Base-by-base conservation (phyloP, 2,797 vertebrate genomes). In the Phalloptychus januarius region DNA sequence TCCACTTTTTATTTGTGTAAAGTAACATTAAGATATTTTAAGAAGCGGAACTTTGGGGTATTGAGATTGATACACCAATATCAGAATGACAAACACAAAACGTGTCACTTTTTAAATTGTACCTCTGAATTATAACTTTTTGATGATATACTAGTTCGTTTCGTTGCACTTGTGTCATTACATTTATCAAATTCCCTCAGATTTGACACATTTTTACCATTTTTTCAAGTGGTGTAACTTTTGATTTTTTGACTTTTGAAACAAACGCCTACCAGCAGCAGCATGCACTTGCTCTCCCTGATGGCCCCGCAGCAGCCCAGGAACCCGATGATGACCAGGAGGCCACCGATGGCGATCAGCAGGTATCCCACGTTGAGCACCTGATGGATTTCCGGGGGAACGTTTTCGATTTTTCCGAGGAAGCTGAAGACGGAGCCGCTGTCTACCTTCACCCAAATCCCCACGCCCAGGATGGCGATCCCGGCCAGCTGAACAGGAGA, bases 391-490 rank as follows among this genome's bases (percentile, higher is more conserved):
- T 94, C 82, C 0, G 78, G 0, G 0, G 95, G 90, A 0, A 82
- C 89, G 0, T 85, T 33, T 0, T 90, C 70, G 1, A 95, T 86
- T 0, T 89, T 78, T 28, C 90, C 92, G 0, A 97, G 86, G 75
- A 96, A 70, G 15, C 50, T 67, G 42, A 95, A 28, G 81, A 97
- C 74, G n/a, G 96, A 96, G 33, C 91, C 79, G 2, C 93, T 95
- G 87, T 96, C 96, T 83, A 96, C 94, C 82, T 97, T 96, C 76
- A 97, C 94, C 96, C 96, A 97, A 88, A 96, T 94, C 15, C 96
- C 96, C 1, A 97, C 92, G 0, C 93, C 96, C 77, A 97, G 86
- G 81, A 97, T 88, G 74, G 85, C 92, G 1, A 58, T 82, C 11
- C 96, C 96, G 0, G 95, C 95, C 82, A 97, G 5, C 96, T 97